Evolutionary conservation across 2,797 vertebrate genomes (phyloP), one percentile per base, ranked within the genome.

Genomic region (Masticophis lateralis): DNA sequence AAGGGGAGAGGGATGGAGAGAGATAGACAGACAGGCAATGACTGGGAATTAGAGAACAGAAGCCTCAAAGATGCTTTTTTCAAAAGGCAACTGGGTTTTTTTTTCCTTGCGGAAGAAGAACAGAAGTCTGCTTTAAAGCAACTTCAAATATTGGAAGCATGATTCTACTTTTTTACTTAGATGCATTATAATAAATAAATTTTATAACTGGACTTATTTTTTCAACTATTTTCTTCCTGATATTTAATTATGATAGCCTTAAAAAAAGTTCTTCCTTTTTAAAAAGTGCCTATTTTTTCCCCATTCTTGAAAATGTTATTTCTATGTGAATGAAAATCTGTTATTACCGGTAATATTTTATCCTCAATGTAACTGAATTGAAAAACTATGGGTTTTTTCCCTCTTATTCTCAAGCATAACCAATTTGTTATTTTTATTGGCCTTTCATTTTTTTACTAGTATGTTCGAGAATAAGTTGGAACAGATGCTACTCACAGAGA

Each of bases 391-490:
- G 0, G 0, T 56, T 20, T 18, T 56, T 79, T 94, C 88, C 1
- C 12, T 1, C 51, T 94, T 90, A 66, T 87, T 7, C 90, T 95
- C 86, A 59, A 88, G 7, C 79, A 91, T 61, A 61, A 91, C 11
- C 0, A 94, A 91, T 28, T 92, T 11, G 27, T 28, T 59, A 86
- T 86, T 74, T 95, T 92, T 92, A 87, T 79, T 90, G 86, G 9
- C 22, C 8, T 94, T 94, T 93, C 90, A 53, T 28, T 93, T 11
- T 2, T 4, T 93, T 93, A 88, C 16, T 92, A 6, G 43, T 61
- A 89, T 22, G 1, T 87, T 37, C 32, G 83, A 83, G 57, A 74
- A 92, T 25, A 89, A 18, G 87, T 69, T 4, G 5, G 93, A 94
- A 53, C 3, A 96, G 28, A 91, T 12, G 16, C 86, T 93, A 16